phyloP scores from a whole-genome alignment of 2,888 invertebrate genomes.

The Standfussiana lucernea region DNA sequence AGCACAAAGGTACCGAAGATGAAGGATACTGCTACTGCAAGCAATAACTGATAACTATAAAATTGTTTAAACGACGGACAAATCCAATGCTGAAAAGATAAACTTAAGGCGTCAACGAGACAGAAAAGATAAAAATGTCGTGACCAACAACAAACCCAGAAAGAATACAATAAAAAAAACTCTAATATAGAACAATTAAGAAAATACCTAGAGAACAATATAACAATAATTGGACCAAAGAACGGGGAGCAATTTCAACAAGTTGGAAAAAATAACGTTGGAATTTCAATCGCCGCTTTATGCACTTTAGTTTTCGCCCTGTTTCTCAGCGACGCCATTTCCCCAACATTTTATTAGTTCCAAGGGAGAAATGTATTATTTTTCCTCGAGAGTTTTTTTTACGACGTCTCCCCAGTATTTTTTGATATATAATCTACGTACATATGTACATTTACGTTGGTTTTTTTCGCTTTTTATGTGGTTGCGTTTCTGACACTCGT shows the following conservation, averaged over 20 bases:
- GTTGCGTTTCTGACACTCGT: neutral
- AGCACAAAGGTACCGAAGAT: too few relatives aligned
- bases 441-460: neutral
- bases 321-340: conserved; percentile 47
- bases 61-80: neutral
- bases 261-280: conserved; percentile 44
- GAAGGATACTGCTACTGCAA: neutral
- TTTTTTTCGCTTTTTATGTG: neutral
- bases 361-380: conserved; percentile 62
- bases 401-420: conserved; percentile 4
- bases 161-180: conserved; percentile 15
- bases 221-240: conserved; percentile 53
- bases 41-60: neutral
- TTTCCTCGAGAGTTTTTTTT: conserved; percentile 30
- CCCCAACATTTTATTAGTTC: conserved; percentile 56
- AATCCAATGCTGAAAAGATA: neutral
- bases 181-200: conserved; percentile 38
- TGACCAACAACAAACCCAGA: neutral
- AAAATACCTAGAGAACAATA: conserved; percentile 40
- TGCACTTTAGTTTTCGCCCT: conserved; percentile 55
- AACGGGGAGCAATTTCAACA: conserved; percentile 31
- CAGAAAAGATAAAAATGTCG: conserved; percentile 19
- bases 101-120: neutral
- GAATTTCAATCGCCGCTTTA: conserved; percentile 63
- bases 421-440: conserved; percentile 27